A percentile compares a stretch with the other conserved stretches of the same genome.
phyloP scores from a whole-genome alignment of 2,888 invertebrate species.

The Polietes domitor region DNA sequence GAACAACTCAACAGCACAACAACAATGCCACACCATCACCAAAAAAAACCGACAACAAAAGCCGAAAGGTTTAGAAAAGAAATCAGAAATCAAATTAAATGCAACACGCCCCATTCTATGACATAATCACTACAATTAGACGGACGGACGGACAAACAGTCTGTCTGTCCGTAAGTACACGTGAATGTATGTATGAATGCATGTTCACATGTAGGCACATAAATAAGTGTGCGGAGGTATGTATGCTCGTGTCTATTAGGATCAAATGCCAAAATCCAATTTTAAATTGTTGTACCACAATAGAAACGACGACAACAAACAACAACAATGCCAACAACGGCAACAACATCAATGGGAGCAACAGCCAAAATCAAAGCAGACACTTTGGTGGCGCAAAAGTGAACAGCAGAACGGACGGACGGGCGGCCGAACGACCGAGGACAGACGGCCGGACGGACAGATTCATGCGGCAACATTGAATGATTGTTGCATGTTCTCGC shows the following conservation, averaged over 20 bases:
- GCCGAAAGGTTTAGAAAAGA: slow-evolving; percentile 17
- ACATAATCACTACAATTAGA: slow-evolving; percentile 63
- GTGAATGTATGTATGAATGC: neutral
- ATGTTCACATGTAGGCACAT: neutral
- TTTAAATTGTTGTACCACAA: slow-evolving; percentile 31
- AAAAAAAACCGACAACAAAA: neutral
- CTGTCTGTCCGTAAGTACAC: no score
- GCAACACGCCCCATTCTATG: slow-evolving; percentile 62
- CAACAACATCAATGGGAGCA: slow-evolving; percentile 17
- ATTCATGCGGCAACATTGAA: slow-evolving; percentile 29
- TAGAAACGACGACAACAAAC: neutral
- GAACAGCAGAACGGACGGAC: neutral
- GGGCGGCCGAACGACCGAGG: neutral
- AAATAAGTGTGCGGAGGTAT: neutral
- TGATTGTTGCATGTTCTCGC: slow-evolving; percentile 15
- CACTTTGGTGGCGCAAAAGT: slow-evolving; percentile 32
- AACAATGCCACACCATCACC: slow-evolving; percentile 1
- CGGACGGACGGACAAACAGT: slow-evolving; percentile 29
- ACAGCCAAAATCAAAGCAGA: slow-evolving; percentile 25
- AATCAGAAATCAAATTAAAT: slow-evolving; percentile 58
- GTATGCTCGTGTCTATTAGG: slow-evolving; percentile 30
- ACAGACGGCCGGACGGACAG: neutral
- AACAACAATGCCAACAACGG: slow-evolving; percentile 21
- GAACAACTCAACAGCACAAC: neutral
- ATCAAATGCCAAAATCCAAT: slow-evolving; percentile 59